Evolutionary conservation across 2,888 invertebrate species (phyloP).

Genomic region (Pheosia gnoma): DNA sequence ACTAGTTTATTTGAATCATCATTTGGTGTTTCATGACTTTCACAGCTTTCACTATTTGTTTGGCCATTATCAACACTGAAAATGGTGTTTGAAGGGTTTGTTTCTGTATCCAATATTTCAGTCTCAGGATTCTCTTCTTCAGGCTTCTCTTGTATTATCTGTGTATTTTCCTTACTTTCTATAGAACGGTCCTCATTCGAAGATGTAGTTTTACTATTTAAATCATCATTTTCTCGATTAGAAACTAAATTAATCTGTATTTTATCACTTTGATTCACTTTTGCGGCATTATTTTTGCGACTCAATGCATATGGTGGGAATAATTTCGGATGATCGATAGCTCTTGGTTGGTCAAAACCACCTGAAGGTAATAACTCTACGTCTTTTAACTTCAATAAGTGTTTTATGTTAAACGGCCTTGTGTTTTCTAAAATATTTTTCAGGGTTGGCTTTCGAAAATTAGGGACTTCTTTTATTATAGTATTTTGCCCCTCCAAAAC

Average conservation of each 20-base stretch:
- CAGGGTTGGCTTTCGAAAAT: constrained; percentile 22
- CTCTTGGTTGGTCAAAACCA: constrained; percentile 24
- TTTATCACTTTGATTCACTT: neutral
- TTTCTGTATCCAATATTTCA: constrained; percentile 34
- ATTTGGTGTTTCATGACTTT: neutral
- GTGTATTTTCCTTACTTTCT: neutral
- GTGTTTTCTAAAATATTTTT: constrained; percentile 22
- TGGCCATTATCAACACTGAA: neutral
- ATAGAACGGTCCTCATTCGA: neutral
- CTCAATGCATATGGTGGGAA: constrained; percentile 8
- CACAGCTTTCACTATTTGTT: neutral
- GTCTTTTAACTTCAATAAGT: constrained; percentile 58
- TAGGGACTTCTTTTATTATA: constrained; percentile 15
- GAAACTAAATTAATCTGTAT: neutral
- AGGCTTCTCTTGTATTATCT: neutral
- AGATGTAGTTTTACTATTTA: neutral
- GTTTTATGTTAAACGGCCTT: constrained; percentile 40
- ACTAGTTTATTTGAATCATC: neutral
- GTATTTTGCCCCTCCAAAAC: neutral
- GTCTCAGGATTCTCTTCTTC: constrained; percentile 7
- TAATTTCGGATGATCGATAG: constrained; percentile 4
- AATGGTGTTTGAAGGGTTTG: constrained; percentile 29
- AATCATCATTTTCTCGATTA: neutral
- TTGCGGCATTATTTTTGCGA: constrained; percentile 1
- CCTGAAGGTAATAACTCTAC: constrained; percentile 44